phyloP scores from a whole-genome alignment of 2,888 invertebrate genomes.

The Baccha elongata region DNA sequence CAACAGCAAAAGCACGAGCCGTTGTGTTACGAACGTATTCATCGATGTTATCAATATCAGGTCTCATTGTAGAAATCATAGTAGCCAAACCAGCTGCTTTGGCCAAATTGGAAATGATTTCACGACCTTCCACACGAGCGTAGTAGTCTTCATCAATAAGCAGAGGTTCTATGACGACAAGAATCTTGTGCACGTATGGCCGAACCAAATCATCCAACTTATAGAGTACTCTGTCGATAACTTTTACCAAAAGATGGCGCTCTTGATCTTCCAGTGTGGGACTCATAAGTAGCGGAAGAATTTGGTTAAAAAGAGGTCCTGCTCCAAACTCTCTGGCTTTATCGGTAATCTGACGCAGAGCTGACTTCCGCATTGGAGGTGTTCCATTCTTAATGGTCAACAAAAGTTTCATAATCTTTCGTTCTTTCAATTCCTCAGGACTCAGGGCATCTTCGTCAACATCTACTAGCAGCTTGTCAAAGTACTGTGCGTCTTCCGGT shows the following conservation, averaged over 20 bases:
- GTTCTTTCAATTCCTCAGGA: conserved; percentile 98
- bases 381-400: conserved; percentile 99
- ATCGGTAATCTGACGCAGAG: conserved; percentile 98
- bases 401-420: conserved; percentile 99
- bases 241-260: conserved; percentile 98
- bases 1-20: conserved; percentile 99
- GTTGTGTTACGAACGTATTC: conserved; percentile 99
- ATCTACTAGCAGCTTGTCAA: conserved; percentile 98
- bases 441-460: conserved; percentile 98
- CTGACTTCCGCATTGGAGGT: conserved; percentile 99
- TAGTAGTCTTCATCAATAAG: conserved; percentile 99
- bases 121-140: conserved; percentile 99
- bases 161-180: conserved; percentile 99
- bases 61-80: conserved; percentile 99
- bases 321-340: conserved; percentile 99
- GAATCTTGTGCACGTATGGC: conserved; percentile 99
- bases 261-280: conserved; percentile 99
- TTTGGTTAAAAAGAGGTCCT: conserved; percentile 99
- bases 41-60: conserved; percentile 99
- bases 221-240: conserved; percentile 98
- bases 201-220: conserved; percentile 99
- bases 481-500: conserved; percentile 99
- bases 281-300: conserved; percentile 99
- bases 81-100: conserved; percentile 99
- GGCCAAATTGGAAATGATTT: conserved; percentile 99